Evolutionary conservation across 2,888 invertebrate species (phyloP), one percentile per base, ranked within the genome.

Genomic region (Trimorus sp.): DNA sequence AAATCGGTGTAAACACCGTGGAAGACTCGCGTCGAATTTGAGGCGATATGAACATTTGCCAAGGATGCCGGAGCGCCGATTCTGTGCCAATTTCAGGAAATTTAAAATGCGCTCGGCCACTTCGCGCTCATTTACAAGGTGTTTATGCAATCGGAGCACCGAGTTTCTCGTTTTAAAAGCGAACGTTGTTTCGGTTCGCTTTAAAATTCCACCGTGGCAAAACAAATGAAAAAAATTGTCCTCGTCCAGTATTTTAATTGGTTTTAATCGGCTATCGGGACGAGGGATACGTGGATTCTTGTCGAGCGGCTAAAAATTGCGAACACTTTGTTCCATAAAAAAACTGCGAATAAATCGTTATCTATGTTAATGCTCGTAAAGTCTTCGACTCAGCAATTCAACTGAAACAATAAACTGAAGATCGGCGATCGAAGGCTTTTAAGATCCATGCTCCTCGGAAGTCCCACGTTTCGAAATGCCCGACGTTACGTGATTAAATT

Each of bases 1-100:
- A 85, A 80, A 79, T 71, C 80, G 59, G 62, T 66, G 73, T 79
- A 75, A 79, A 84, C 71, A 82, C 70, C 63, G 68, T 63, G 14
- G 37, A 69, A 8, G 71, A 79, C 65, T 74, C 59, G 71, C 68
- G 54, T 62, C 78, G 79, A 75, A 82, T 79, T 71, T 75, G 82
- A 79, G 62, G 75, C 58, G 48, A 42, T 49, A 53, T 53, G 51
- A 63, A 66, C 60, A 38, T 51, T 69, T 82, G 82, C 71, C 71
- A 78, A 66, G 51, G 71, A 66, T 45, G 15, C 51, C 36, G 51
- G 42, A 15, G 9, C 40, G 12, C 53, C 65, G 59, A 65, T 49
- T 60, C 53, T 26, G 56, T 73, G 68, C 82, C 82, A 71, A 82
- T 75, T 82, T 62, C 60, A 54, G 59, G 9, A 16, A 36, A 49